Base-by-base conservation (phyloP, 2,113 vertebrate genomes). In the Menura novaehollandiae region DNA sequence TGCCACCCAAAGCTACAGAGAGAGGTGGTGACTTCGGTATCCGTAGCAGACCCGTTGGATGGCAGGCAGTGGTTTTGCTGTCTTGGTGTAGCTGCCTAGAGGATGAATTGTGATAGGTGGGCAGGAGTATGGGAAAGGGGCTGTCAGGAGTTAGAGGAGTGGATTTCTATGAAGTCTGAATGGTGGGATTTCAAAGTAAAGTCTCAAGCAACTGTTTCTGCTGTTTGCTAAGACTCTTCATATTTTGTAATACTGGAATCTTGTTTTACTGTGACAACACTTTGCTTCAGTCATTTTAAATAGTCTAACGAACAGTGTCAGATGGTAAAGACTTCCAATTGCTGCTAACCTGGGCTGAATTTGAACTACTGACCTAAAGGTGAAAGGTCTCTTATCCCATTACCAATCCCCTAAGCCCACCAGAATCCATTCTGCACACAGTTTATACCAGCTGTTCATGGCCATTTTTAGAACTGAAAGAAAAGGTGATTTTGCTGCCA, bases 381-480 rank as follows among this genome's bases (percentile, higher is more conserved):
- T 97, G 96, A 96, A 97, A 97, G 96, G 96, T 97, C 95, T 94
- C 93, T 97, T 96, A 96, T 97, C 93, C 90, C 95, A 94, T 97
- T 96, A 96, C 96, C 75, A 78, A 22, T 91, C 95, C 7, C 20
- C 96, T 96, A 97, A 97, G 56, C 95, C 76, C 93, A 77, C 92
- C 93, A 96, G 96, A 95, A 94, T 95, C 92, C 79, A 51, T 92
- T 97, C 95, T 95, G 91, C 93, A 72, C 92, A 97, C 88, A 96
- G 95, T 95, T 95, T 95, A 96, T 95, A 88, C 95, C 95, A 95
- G 93, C 96, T 96, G 95, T 94, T 95, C 96, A 68, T 46, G 88
- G 69, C 90, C 88, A 88, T 86, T 96, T 96, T 88, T 95, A 93
- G 85, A 95, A 85, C 47, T 27, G 1, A 88, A 94, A 93, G 90